These are phyloP conservation scores for Tiaroga cobitis DNA, from an alignment of 2,797 vertebrate species.

Conservation along the genomic window DNA sequence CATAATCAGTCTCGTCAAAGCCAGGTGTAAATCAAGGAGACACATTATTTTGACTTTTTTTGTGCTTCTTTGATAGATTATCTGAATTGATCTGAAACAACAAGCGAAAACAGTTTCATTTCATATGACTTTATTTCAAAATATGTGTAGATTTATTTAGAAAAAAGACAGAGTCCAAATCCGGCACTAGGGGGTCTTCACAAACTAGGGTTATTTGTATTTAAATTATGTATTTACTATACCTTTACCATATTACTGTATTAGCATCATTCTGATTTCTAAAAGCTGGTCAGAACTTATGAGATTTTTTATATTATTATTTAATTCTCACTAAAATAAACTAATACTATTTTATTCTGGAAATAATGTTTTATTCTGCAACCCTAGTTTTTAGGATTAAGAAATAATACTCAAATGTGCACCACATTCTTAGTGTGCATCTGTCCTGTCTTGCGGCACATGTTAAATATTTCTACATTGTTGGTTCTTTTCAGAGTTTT, in stretches of 20 bases:
- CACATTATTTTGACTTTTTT: conserved; percentile 10
- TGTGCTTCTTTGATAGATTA: conserved; percentile 1
- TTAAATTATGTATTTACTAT: neutral
- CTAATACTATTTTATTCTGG: neutral
- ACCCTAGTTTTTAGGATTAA: neutral
- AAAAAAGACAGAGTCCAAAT: neutral
- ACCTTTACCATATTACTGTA: neutral
- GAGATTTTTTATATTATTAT: neutral
- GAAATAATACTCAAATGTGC: neutral
- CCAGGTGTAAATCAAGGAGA: conserved; percentile 18
- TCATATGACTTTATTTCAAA: neutral
- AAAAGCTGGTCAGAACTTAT: neutral
- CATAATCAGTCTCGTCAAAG: conserved; percentile 38
- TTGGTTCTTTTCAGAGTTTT: neutral
- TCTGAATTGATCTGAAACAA: conserved; percentile 19
- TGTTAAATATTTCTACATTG: neutral
- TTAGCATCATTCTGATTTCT: neutral
- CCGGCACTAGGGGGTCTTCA: neutral
- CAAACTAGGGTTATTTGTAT: too few species aligned
- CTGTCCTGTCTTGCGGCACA: neutral
- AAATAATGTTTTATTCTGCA: neutral
- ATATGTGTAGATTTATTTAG: neutral
- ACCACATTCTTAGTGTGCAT: neutral
- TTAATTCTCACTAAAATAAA: neutral
- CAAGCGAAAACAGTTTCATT: neutral